Percentiles rank a stretch among this genome's conserved stretches.
Conservation (phyloP, 2,888 invertebrate species). For the Notodonta dromedarius region DNA sequence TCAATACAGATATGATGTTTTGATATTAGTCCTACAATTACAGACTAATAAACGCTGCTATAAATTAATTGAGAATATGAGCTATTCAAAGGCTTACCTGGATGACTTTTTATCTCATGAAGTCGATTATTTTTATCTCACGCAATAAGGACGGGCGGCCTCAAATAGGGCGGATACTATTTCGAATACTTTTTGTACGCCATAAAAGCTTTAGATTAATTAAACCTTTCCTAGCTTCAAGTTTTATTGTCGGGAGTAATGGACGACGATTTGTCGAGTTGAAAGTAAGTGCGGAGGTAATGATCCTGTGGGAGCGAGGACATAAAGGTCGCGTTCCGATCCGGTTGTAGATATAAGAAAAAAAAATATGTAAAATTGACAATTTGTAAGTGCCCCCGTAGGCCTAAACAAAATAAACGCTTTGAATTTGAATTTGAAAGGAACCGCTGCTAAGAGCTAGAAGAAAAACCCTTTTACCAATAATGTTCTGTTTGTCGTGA, state of each 20-base stretch:
- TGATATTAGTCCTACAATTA: neutral
- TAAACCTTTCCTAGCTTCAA: neutral
- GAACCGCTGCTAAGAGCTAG: conserved; percentile 21
- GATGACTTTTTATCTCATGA: too few species aligned
- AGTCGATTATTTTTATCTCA: too few species aligned
- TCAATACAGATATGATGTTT: neutral
- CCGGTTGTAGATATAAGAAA: too few species aligned
- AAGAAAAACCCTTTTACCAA: conserved; percentile 23
- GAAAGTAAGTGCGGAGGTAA: conserved; percentile 19
- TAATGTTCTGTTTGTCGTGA: conserved; percentile 19
- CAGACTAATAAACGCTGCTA: too few species aligned
- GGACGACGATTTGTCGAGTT: conserved; percentile 7
- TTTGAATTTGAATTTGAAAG: too few species aligned
- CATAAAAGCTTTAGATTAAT: neutral
- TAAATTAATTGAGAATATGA: too few species aligned
- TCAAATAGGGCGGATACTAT: neutral
- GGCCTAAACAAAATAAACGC: too few species aligned
- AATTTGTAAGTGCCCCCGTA: too few species aligned
- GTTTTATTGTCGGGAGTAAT: conserved; percentile 15
- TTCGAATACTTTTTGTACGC: neutral
- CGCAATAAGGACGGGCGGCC: too few species aligned
- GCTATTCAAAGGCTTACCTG: too few species aligned
- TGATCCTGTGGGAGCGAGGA: conserved; percentile 15
- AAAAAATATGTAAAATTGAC: too few species aligned
- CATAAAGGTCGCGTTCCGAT: too few species aligned